Base-by-base conservation (phyloP, 1,140 invertebrate species). In the Papilio helenus region DNA sequence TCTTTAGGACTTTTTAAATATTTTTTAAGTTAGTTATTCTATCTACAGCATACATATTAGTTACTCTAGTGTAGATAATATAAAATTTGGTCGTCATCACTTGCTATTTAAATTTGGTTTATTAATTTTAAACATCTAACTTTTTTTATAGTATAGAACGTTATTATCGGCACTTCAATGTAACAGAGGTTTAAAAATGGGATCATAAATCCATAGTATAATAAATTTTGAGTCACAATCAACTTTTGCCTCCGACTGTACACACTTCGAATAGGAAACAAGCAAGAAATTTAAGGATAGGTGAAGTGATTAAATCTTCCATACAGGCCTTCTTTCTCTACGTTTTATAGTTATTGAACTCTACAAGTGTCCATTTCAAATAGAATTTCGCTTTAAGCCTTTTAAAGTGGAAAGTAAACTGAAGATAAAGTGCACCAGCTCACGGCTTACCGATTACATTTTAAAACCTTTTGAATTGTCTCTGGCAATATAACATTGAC, bases 281-380 rank as follows among this genome's bases (percentile, higher is more conserved):
- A 18, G 79, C 65, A 49, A 55, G 79, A 82, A 55, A 72, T 82
- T 79, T 73, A 80, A 82, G 74, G 79, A 82, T 80, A 76, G 79
- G 71, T 78, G 51, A 73, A 68, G 79, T 61, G 83, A 82, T 84
- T 79, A 82, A 80, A 84, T 84, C 29, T 68, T 80, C 72, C 65
- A 82, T 65, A 81, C 83, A 81, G 51, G 68, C 76, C 76, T 82
- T 82, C 77, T 61, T 80, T 79, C 65, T 82, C 77, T 79, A 26
- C 42, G 44, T 80, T 83, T 82, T 85, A 85, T 86, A 83, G 80
- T 84, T 81, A 83, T 85, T 85, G 81, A 39, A 77, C 82, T 79
- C 80, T 82, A 85, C 81, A 76, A 83, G 80, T 85, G 79, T 79
- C 34, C 51, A 58, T 73, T 79, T 72, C 72, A 84, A 81, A 83